Evolutionary conservation across 2,113 vertebrate genomes (phyloP).

Genomic region (Guaruba guarouba): DNA sequence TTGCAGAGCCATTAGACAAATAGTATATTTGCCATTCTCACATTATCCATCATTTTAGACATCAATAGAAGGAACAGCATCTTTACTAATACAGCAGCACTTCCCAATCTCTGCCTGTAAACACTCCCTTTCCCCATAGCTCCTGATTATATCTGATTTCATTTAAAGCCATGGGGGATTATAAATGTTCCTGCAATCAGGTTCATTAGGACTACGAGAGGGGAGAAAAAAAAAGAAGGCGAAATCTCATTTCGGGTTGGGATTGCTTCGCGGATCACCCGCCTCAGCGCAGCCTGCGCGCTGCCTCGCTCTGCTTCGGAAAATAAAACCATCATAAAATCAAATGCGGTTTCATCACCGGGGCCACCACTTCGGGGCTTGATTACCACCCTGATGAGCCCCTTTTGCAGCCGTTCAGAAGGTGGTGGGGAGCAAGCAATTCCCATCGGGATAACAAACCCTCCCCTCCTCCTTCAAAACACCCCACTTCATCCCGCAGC

Average conservation of each 20-base stretch:
- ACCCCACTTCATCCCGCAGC: neutral
- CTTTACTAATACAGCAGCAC: constrained; percentile 68
- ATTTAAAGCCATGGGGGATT: constrained; percentile 79
- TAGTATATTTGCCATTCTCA: constrained; percentile 94
- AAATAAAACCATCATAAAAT: neutral
- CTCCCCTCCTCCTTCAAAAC: neutral
- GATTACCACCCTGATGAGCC: neutral
- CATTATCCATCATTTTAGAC: constrained; percentile 96
- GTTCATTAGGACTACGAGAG: constrained; percentile 73
- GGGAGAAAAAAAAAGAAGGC: neutral
- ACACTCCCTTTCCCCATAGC: constrained; percentile 74
- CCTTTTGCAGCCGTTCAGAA: neutral
- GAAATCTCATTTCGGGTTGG: constrained; percentile 70
- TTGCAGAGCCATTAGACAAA: constrained; percentile 99
- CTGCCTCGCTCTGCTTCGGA: neutral
- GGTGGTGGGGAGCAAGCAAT: neutral
- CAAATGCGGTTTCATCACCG: neutral
- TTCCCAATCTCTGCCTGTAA: constrained; percentile 75
- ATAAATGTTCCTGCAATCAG: constrained; percentile 78
- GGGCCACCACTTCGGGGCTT: neutral
- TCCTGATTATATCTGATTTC: constrained; percentile 82
- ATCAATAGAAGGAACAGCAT: constrained; percentile 85
- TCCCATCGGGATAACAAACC: neutral
- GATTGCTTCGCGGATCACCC: constrained; percentile 52
- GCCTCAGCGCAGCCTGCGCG: constrained; percentile 1